Conservation (phyloP, 2,113 vertebrate species). For the Amblyopsis rosae region DNA sequence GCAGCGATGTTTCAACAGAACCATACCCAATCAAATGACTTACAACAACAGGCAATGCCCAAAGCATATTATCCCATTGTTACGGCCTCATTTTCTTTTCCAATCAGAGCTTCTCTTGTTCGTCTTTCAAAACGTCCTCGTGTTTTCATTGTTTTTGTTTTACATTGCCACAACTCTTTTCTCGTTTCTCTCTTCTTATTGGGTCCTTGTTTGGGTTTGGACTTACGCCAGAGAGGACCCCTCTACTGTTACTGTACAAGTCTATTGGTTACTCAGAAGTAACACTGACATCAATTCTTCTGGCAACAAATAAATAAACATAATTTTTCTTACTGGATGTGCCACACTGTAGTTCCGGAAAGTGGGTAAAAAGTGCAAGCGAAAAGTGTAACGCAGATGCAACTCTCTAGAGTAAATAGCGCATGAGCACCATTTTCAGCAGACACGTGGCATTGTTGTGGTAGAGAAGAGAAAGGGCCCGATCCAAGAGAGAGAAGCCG, state of each 20-base stretch:
- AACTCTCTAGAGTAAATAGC: neutral
- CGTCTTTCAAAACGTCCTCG: conserved; percentile 23
- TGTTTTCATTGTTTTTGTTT: conserved; percentile 23
- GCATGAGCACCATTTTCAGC: neutral
- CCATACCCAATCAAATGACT: conserved; percentile 4
- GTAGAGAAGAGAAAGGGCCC: neutral
- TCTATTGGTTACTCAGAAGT: conserved; percentile 42
- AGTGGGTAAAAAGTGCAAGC: no score
- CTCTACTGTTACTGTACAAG: conserved; percentile 11
- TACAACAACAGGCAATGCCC: conserved; percentile 14
- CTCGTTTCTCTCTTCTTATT: conserved; percentile 20
- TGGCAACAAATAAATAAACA: conserved; percentile 21
- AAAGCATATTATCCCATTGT: neutral
- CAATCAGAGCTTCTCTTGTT: conserved; percentile 11
- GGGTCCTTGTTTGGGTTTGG: conserved; percentile 32
- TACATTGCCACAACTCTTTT: conserved; percentile 14
- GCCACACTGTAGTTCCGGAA: no score
- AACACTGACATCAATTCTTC: conserved; percentile 38
- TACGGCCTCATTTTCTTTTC: conserved; percentile 10
- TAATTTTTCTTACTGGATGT: no score
- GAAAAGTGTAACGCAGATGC: no score
- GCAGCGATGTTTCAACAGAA: neutral
- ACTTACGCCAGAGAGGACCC: conserved; percentile 32
- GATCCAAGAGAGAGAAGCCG: conserved; percentile 15
- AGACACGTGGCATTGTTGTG: neutral